Evolutionary conservation across 1,140 invertebrate species (phyloP).

Genomic region (Euwallacea fornicatus): DNA sequence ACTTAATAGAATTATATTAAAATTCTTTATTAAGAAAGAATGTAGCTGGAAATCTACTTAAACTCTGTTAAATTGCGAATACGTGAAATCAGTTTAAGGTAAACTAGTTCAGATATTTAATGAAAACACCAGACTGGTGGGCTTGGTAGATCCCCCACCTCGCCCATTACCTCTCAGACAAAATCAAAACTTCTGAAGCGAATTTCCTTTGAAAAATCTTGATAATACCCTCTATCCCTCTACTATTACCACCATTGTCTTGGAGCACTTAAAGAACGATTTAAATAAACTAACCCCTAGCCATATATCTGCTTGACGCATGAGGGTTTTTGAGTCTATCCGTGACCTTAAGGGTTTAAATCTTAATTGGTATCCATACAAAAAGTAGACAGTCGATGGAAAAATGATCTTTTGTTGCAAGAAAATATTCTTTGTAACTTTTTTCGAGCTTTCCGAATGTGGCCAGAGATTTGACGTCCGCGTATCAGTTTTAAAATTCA

Average conservation of each 20-base stretch:
- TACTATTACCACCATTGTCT: background rate
- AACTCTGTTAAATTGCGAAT: too few species aligned
- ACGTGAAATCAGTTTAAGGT: too few species aligned
- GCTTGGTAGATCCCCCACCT: too few species aligned
- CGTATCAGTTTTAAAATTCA: background rate
- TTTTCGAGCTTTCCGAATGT: background rate
- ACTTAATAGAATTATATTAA: too few species aligned
- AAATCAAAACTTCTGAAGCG: too few species aligned
- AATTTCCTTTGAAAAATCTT: too few species aligned
- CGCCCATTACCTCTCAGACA: too few species aligned
- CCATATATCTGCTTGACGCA: background rate
- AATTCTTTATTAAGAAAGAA: too few species aligned
- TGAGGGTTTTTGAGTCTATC: background rate
- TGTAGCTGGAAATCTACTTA: too few species aligned
- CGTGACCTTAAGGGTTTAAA: background rate
- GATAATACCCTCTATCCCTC: background rate
- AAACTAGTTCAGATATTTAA: too few species aligned
- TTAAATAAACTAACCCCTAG: background rate
- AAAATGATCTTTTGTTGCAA: background rate
- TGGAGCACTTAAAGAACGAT: too few species aligned
- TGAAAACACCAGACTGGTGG: too few species aligned
- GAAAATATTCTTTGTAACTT: background rate
- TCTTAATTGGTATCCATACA: background rate
- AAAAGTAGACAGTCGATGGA: background rate
- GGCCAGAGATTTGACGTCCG: background rate